Base-by-base conservation (phyloP, 1,140 invertebrate species). In the Papilio polytes region DNA sequence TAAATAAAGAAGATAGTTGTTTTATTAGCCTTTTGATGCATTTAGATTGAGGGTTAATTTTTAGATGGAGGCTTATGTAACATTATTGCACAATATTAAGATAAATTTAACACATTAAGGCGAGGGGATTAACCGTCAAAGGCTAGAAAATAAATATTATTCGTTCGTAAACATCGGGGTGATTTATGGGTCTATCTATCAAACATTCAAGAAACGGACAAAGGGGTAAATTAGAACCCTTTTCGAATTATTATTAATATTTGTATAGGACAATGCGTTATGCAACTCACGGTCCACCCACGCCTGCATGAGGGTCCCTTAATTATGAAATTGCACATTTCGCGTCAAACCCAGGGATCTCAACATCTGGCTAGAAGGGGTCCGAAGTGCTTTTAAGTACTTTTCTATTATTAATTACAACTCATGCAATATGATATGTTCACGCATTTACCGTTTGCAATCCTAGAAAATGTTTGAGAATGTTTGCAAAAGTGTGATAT, bases 221-320 rank as follows among this genome's bases (percentile, higher is more conserved):
- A 66, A 66, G 22, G 59, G 59, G 59, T 66, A 66, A 66, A 66
- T 66, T 66, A 66, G 59, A 66, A 66, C 59, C 59, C 59, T 66
- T 66, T 66, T 12, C n/a, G 22, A 66, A 31, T 66, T 66, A 31
- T 66, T 66, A 66, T 66, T 66, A 66, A 66, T 66, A 66, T 66
- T 66, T 31, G 63, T 15, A 73, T 15, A 44, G 36, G 12, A 46
- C 72, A 73, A 73, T 73, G 41, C 36, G 72, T 73, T 73, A 44
- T 73, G 63, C 63, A 66, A 66, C 26, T 66, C 63, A 66, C 12
- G 63, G 63, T 66, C 63, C 63, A 31, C 63, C 63, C 63, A 12
- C 63, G 63, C 63, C 63, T 26, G 63, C 63, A 26, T 66, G 22
- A 31, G 72, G 72, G 72, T 46, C 36, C 44, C 31, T 20, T 73